These are phyloP conservation scores for Drosophila niveifrons DNA, from an alignment of 2,888 invertebrate species.

Conservation along the genomic window DNA sequence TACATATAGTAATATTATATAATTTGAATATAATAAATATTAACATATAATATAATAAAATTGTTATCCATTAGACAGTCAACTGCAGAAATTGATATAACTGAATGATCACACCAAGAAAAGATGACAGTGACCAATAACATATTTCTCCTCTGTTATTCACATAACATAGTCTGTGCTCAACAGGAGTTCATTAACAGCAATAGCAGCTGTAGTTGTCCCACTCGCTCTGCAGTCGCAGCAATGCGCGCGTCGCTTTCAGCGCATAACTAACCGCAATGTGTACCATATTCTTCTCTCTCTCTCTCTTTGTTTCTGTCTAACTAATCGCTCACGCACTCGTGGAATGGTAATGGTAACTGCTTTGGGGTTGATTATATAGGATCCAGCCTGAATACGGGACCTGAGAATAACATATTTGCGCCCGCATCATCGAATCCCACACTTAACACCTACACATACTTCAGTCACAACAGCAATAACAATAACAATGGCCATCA, in stretches of 20 bases:
- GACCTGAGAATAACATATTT: constrained; percentile 83
- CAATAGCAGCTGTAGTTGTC: neutral
- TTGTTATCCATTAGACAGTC: no score
- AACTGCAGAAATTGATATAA: no score
- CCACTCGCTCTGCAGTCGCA: constrained; percentile 1
- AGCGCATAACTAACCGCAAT: constrained; percentile 32
- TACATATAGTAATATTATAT: no score
- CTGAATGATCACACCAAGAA: no score
- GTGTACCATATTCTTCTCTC: constrained; percentile 27
- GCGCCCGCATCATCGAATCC: constrained; percentile 83
- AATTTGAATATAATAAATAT: no score
- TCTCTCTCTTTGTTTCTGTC: constrained; percentile 30
- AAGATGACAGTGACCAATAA: no score
- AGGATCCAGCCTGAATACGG: constrained; percentile 85
- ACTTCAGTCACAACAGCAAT: constrained; percentile 55
- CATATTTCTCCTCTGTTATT: neutral
- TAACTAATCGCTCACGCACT: neutral
- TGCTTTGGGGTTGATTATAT: constrained; percentile 24
- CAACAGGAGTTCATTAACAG: neutral
- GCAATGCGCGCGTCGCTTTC: constrained; percentile 14
- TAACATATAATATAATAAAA: no score
- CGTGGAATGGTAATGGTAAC: neutral
- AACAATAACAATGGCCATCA: constrained; percentile 38
- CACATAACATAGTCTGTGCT: neutral
- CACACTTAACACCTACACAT: constrained; percentile 82